phyloP scores from a whole-genome alignment of 2,888 invertebrate species.

The Sylvicola cinctus region DNA sequence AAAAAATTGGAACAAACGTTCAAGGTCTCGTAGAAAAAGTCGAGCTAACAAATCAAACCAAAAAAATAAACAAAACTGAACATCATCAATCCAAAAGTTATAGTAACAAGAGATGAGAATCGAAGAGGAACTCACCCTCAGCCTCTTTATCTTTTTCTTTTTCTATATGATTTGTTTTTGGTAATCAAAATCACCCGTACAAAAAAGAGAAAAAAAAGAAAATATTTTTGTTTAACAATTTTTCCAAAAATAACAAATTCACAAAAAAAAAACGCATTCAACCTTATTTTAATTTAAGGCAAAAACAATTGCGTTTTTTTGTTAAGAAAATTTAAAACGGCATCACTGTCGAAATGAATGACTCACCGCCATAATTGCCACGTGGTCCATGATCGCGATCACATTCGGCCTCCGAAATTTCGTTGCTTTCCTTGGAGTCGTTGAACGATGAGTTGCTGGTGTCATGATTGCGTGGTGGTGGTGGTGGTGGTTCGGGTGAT shows the following conservation, averaged over 20 bases:
- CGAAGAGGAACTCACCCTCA: too few relatives aligned
- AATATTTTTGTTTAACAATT: neutral
- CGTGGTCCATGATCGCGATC: conserved; percentile 68
- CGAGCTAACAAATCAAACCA: too few relatives aligned
- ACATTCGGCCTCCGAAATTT: conserved; percentile 84
- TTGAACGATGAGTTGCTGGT: conserved; percentile 66
- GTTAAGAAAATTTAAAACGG: too few relatives aligned
- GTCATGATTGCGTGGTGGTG: conserved; percentile 67
- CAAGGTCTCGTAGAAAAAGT: too few relatives aligned
- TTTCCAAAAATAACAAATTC: neutral
- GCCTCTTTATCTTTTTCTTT: neutral
- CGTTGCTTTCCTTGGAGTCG: conserved; percentile 86
- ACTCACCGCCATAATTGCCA: conserved; percentile 62
- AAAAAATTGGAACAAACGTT: too few relatives aligned
- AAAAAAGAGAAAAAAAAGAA: neutral
- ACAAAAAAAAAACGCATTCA: neutral
- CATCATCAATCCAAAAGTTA: too few relatives aligned
- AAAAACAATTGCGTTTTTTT: too few relatives aligned
- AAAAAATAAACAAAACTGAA: too few relatives aligned
- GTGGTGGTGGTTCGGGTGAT: conserved; percentile 47
- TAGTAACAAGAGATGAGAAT: too few relatives aligned
- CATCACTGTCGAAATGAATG: conserved; percentile 1
- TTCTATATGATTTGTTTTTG: neutral
- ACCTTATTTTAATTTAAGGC: too few relatives aligned
- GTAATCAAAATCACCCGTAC: neutral